phyloP scores from a whole-genome alignment of 2,888 invertebrate species.

The Eueremaeus valkanovi region DNA sequence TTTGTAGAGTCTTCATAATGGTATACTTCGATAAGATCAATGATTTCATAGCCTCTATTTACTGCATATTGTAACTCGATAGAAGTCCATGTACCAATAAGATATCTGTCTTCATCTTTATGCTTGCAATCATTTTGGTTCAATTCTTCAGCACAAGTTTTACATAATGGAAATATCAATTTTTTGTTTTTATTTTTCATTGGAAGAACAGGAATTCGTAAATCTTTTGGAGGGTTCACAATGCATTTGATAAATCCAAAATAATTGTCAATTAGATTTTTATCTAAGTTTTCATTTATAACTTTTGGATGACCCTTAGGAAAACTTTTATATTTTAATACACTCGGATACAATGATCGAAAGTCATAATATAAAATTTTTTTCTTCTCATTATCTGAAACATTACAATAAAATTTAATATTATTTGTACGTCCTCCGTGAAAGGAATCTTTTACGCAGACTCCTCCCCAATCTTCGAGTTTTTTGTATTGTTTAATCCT shows the following conservation, averaged over 20 bases:
- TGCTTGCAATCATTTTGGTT: background rate
- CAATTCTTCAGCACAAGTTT: slow-evolving; percentile 44
- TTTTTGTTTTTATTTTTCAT: slow-evolving; percentile 44
- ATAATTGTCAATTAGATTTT: slow-evolving; percentile 44
- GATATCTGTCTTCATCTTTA: slow-evolving; percentile 45
- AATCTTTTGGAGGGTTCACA: slow-evolving; percentile 47
- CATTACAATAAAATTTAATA: slow-evolving; percentile 47
- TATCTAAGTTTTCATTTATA: slow-evolving; percentile 3
- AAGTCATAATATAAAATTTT: slow-evolving; percentile 48
- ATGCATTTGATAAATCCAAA: slow-evolving; percentile 49
- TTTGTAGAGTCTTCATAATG: slow-evolving; percentile 47
- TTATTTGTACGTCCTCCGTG: slow-evolving; percentile 48
- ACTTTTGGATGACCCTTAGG: slow-evolving; percentile 47
- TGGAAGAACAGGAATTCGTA: slow-evolving; percentile 49
- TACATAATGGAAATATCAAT: slow-evolving; percentile 48
- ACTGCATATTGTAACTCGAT: slow-evolving; percentile 48
- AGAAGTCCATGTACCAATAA: slow-evolving; percentile 49
- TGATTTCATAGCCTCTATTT: slow-evolving; percentile 47
- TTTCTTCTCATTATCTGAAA: slow-evolving; percentile 38
- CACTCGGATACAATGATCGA: slow-evolving; percentile 48
- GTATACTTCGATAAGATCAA: slow-evolving; percentile 48
- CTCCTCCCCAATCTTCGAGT: background rate
- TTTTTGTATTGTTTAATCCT: background rate
- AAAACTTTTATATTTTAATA: slow-evolving; percentile 47
- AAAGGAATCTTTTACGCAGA: slow-evolving; percentile 48